A percentile compares a stretch with the other conserved stretches of the same genome.
phyloP scores from a whole-genome alignment of 2,888 invertebrate species.

The Andrena trimmerana region DNA sequence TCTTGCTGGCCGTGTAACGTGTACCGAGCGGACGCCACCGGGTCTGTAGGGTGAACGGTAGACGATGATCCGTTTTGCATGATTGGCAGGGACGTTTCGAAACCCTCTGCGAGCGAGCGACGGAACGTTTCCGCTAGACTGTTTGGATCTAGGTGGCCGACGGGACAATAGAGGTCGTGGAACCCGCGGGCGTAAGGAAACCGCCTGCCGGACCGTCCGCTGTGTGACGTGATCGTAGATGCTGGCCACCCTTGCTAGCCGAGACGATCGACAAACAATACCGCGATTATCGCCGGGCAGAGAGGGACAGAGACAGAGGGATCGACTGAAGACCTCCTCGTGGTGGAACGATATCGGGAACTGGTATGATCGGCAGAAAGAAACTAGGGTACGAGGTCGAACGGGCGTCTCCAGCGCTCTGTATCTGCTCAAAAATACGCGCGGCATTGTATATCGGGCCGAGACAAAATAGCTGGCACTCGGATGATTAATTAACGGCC shows the following conservation, averaged over 20 bases:
- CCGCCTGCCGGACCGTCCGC: too few relatives aligned
- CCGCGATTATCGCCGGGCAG: constrained; percentile 25
- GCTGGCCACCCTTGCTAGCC: constrained; percentile 7
- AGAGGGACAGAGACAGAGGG: constrained; percentile 1
- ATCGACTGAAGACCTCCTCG: constrained; percentile 28
- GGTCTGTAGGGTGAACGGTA: too few relatives aligned
- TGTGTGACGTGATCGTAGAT: background rate
- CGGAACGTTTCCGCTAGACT: too few relatives aligned
- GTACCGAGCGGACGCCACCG: too few relatives aligned
- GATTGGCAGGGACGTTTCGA: too few relatives aligned
- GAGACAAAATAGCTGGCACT: constrained; percentile 51
- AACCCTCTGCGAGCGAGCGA: too few relatives aligned
- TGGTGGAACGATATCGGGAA: constrained; percentile 54
- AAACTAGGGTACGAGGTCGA: constrained; percentile 77
- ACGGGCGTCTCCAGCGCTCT: constrained; percentile 22
- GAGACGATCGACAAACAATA: background rate
- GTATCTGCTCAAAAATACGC: constrained; percentile 59
- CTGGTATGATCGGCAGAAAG: constrained; percentile 62
- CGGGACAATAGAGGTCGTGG: too few relatives aligned
- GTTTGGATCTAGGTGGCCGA: too few relatives aligned
- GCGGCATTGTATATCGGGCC: constrained; percentile 40
- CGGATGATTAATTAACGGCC: constrained; percentile 53
- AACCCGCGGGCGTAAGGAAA: too few relatives aligned
- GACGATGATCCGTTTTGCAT: too few relatives aligned
- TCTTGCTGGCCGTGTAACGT: too few relatives aligned